Evolutionary conservation across 2,888 invertebrate genomes (phyloP).

Genomic region (Augochlorella aurata): DNA sequence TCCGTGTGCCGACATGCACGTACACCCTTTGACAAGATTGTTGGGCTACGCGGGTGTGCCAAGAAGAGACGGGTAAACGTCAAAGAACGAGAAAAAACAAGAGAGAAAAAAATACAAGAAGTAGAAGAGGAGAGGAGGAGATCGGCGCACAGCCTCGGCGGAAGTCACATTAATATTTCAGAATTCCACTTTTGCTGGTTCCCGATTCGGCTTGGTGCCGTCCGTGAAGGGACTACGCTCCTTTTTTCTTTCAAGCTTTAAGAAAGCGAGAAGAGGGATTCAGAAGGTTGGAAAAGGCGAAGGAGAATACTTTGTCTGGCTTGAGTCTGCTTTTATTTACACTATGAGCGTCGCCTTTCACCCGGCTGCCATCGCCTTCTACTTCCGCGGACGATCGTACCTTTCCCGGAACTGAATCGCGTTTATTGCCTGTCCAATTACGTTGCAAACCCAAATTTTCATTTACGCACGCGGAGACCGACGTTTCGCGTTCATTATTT

Average conservation of each 20-base stretch:
- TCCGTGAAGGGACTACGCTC: slow-evolving; percentile 52
- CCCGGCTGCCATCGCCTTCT: slow-evolving; percentile 34
- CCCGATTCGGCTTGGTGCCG: slow-evolving; percentile 63
- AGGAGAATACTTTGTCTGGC: slow-evolving; percentile 65
- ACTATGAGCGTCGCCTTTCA: slow-evolving; percentile 64
- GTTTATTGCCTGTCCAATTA: slow-evolving; percentile 8
- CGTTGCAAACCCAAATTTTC: neutral
- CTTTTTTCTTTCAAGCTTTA: slow-evolving; percentile 62
- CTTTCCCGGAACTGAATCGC: slow-evolving; percentile 59
- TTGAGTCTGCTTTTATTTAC: slow-evolving; percentile 67
- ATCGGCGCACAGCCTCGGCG: slow-evolving; percentile 49
- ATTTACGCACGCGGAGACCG: neutral
- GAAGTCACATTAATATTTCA: slow-evolving; percentile 72
- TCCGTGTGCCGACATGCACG: neutral
- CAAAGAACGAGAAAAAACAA: slow-evolving; percentile 9
- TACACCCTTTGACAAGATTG: neutral
- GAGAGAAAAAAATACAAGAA: slow-evolving; percentile 12
- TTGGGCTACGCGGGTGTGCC: neutral
- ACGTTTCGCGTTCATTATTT: neutral
- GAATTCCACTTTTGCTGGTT: slow-evolving; percentile 67
- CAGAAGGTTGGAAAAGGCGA: slow-evolving; percentile 23
- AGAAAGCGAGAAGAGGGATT: slow-evolving; percentile 22
- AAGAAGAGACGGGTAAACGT: neutral
- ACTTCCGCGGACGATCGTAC: slow-evolving; percentile 42
- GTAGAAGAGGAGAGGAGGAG: slow-evolving; percentile 26